Evolutionary conservation across 2,113 vertebrate species (phyloP).

Genomic region (Zapornia atra): DNA sequence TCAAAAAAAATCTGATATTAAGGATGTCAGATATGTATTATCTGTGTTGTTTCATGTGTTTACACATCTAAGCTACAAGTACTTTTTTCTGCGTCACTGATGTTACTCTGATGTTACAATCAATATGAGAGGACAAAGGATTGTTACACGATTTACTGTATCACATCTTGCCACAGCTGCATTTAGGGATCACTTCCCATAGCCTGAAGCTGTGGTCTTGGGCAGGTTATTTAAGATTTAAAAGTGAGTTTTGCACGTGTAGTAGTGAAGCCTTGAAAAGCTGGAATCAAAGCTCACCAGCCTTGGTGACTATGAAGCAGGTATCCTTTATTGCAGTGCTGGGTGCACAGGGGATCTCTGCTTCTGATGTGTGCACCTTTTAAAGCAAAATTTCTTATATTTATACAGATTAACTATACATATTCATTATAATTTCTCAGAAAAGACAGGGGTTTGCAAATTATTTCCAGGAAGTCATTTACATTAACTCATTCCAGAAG

Average conservation of each 20-base stretch:
- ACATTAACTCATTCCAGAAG: too few relatives aligned
- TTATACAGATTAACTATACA: too few relatives aligned
- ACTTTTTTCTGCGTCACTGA: neutral
- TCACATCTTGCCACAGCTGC: neutral
- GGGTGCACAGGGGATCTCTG: too few relatives aligned
- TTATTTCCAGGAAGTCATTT: too few relatives aligned
- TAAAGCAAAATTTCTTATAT: too few relatives aligned
- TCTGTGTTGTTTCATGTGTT: neutral
- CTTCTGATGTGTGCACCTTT: too few relatives aligned
- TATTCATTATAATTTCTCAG: too few relatives aligned
- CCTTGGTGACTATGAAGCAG: too few relatives aligned
- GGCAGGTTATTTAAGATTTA: neutral
- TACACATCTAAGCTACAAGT: neutral
- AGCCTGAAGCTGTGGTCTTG: neutral
- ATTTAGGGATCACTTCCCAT: neutral
- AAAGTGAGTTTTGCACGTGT: neutral
- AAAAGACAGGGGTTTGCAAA: too few relatives aligned
- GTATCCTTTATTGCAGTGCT: too few relatives aligned
- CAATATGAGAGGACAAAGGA: neutral
- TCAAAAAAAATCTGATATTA: too few relatives aligned
- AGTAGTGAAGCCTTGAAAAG: neutral
- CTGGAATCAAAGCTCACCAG: too few relatives aligned
- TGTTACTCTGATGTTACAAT: neutral
- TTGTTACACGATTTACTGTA: neutral
- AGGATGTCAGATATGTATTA: neutral